A percentile compares a stretch with the other conserved stretches of the same genome.
Conservation (phyloP, 2,797 vertebrate species). For the Clarias platycephalus region DNA sequence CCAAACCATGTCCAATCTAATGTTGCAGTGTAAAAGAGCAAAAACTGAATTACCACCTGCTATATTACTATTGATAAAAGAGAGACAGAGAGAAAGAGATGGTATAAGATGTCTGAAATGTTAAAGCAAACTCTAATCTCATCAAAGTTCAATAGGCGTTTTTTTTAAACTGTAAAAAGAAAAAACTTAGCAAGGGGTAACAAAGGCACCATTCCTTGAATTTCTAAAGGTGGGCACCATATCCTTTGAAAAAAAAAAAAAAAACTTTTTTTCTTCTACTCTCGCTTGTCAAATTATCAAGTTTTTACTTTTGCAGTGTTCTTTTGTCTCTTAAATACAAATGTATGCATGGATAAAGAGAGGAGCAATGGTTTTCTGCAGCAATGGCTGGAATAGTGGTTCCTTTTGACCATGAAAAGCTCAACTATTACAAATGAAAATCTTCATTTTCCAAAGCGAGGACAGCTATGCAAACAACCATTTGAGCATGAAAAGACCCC, state of each 20-base stretch:
- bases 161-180: slow-evolving; percentile 25
- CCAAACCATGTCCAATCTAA: not conserved
- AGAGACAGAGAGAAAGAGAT: not conserved
- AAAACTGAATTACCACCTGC: not conserved
- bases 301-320: slow-evolving; percentile 39
- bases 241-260: slow-evolving; percentile 24
- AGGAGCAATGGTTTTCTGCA: slow-evolving; percentile 5
- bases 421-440: slow-evolving; percentile 49
- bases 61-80: not conserved
- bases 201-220: slow-evolving; percentile 45
- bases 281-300: slow-evolving; percentile 39
- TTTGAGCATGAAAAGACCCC: slow-evolving; percentile 46
- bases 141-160: slow-evolving; percentile 44
- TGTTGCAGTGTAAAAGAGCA: not conserved
- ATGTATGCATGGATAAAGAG: slow-evolving; percentile 20
- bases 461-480: slow-evolving; percentile 49
- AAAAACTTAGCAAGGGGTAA: slow-evolving; percentile 7
- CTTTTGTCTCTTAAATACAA: slow-evolving; percentile 54
- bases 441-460: slow-evolving; percentile 48
- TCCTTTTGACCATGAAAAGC: slow-evolving; percentile 46
- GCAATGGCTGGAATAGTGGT: slow-evolving; percentile 11
- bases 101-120: slow-evolving; percentile 20
- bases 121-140: slow-evolving; percentile 45
- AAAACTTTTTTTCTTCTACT: slow-evolving; percentile 15
- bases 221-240: slow-evolving; percentile 20